Evolutionary conservation across 2,888 invertebrate genomes (phyloP), one percentile per base, ranked within the genome.

Genomic region (Tachina lurida): DNA sequence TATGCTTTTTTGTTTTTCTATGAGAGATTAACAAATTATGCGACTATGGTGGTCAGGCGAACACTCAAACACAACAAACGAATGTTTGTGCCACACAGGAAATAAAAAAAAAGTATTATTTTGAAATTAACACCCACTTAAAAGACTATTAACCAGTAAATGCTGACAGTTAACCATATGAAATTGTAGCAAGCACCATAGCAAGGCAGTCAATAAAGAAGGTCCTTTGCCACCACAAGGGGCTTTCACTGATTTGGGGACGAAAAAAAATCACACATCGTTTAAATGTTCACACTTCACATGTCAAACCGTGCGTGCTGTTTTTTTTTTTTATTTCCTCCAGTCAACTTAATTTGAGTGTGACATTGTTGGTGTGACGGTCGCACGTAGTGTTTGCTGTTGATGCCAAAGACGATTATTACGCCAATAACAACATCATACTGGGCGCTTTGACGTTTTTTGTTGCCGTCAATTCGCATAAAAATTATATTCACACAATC

Each of bases 51-150:
- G 85, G 84, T 81, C 80, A 79, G 75, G 84, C 62, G 76, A 58
- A 83, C 75, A 47, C 47, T 43, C 77, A 71, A 10, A 49, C 15
- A 41, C 17, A 63, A 13, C 60, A 70, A 15, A 73, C 63, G 47
- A 63, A 43, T 63, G 63, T 43, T 58, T 45, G 17, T 63, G 7
- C 2, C 54, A n/a, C 12, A 54, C 47, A 60, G 58, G 10, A 56
- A 47, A 10, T 39, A 63, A 62, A 71, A 56, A 76, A 41, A 49
- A 45, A 62, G 52, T 54, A 39, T 74, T 10, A n/a, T 77, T 77
- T 52, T 58, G 84, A 87, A 87, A 87, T 87, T 87, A 87, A 87
- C 87, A 88, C 87, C 87, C 88, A 88, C 88, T 88, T 88, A 88
- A 88, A 88, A 82, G 86, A 39, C 87, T 87, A 88, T 88, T 88